These are phyloP conservation scores for Mallotus villosus DNA, from an alignment of 2,797 vertebrate species.

Conservation along the genomic window DNA sequence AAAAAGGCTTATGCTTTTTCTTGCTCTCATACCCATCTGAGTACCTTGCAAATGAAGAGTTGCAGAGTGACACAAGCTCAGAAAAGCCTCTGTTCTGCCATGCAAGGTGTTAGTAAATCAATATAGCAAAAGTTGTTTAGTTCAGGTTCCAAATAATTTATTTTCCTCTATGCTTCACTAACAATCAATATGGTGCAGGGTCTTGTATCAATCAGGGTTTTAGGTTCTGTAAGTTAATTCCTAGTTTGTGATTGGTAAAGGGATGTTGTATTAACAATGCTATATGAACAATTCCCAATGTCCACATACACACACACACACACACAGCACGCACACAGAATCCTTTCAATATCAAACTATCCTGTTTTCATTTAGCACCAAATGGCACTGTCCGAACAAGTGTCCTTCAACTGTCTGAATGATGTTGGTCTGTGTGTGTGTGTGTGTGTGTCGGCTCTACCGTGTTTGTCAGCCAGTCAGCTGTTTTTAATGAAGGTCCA, in stretches of 20 bases:
- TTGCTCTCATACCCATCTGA: slow-evolving; percentile 43
- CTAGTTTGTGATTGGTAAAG: background rate
- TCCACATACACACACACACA: slow-evolving; percentile 11
- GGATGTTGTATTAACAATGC: background rate
- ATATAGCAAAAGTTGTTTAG: slow-evolving; percentile 46
- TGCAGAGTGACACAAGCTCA: slow-evolving; percentile 54
- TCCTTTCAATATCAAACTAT: background rate
- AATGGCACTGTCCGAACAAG: background rate
- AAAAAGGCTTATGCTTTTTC: slow-evolving; percentile 23
- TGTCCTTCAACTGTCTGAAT: background rate
- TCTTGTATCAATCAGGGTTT: slow-evolving; percentile 12
- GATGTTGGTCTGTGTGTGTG: background rate
- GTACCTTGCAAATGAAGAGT: slow-evolving; percentile 64
- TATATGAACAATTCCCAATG: slow-evolving; percentile 2
- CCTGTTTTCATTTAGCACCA: background rate
- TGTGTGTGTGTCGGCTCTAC: no score
- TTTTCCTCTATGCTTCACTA: slow-evolving; percentile 1
- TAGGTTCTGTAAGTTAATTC: background rate
- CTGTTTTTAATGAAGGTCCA: slow-evolving; percentile 7
- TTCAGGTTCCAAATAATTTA: slow-evolving; percentile 20
- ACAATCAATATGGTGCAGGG: slow-evolving; percentile 26
- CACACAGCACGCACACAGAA: slow-evolving; percentile 10
- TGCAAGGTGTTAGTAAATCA: slow-evolving; percentile 42
- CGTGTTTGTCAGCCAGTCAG: background rate
- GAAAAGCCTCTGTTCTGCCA: slow-evolving; percentile 36